phyloP scores from a whole-genome alignment of 2,888 invertebrate species.

The Amphipoea lucens region DNA sequence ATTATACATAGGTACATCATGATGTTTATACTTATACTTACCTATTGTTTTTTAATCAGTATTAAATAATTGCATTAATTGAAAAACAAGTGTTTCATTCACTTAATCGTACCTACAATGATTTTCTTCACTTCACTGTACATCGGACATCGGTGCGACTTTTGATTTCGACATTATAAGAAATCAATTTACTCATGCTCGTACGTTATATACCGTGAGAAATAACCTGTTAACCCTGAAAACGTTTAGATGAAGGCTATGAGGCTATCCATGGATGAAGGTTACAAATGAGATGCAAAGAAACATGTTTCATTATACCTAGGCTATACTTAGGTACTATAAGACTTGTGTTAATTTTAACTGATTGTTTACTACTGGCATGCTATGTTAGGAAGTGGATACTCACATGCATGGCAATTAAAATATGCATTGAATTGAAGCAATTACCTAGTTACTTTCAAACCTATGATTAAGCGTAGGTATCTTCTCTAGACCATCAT shows the following conservation, averaged over 20 bases:
- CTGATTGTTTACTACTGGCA: background rate
- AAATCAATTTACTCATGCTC: slow-evolving; percentile 23
- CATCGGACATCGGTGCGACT: background rate
- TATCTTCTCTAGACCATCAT: slow-evolving; percentile 15
- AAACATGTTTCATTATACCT: slow-evolving; percentile 8
- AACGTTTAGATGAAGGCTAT: slow-evolving; percentile 16
- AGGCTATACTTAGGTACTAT: background rate
- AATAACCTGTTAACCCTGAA: slow-evolving; percentile 36
- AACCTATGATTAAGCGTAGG: background rate
- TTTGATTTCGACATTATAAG: background rate
- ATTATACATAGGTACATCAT: background rate
- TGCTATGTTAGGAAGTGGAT: background rate
- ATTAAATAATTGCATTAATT: background rate
- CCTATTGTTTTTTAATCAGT: background rate
- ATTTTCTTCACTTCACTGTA: background rate
- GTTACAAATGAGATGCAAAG: slow-evolving; percentile 26
- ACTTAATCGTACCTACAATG: background rate
- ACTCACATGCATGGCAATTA: background rate
- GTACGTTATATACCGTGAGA: background rate
- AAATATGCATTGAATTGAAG: slow-evolving; percentile 6
- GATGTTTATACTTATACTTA: background rate
- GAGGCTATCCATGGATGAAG: background rate
- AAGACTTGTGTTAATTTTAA: background rate
- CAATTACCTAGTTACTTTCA: background rate
- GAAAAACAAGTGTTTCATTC: background rate